phyloP scores from a whole-genome alignment of 2,113 vertebrate species.

The Mungos mungo region DNA sequence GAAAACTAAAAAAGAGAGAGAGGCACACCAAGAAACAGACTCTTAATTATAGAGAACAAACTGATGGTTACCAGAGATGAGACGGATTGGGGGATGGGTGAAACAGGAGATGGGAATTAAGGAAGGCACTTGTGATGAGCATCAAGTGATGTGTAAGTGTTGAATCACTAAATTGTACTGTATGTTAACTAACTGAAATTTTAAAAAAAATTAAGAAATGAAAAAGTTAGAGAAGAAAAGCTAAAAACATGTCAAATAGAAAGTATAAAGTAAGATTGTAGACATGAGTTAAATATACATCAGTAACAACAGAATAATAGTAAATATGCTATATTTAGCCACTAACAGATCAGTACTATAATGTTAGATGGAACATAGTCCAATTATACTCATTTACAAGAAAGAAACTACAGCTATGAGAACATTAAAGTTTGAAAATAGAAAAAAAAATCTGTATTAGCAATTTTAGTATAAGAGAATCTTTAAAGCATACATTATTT shows the following conservation, averaged over 20 bases:
- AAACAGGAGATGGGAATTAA: background rate
- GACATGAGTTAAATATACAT: background rate
- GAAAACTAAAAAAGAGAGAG: background rate
- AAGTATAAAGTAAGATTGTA: background rate
- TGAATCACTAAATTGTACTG: background rate
- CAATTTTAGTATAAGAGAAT: background rate
- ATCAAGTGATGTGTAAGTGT: background rate
- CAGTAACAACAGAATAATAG: background rate
- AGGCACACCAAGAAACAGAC: background rate
- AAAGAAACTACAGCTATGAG: background rate
- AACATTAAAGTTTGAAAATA: background rate
- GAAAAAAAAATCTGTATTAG: background rate
- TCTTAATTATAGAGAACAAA: background rate
- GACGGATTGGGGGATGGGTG: background rate
- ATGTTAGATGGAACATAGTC: background rate
- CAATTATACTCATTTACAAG: background rate
- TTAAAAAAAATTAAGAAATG: background rate
- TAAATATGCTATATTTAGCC: background rate
- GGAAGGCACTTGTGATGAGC: background rate
- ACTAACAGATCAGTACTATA: background rate
- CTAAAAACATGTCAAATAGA: background rate
- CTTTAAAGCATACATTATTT: background rate
- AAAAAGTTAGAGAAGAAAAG: background rate
- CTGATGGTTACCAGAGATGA: background rate
- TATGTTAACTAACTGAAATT: background rate